phyloP scores from a whole-genome alignment of 2,888 invertebrate species.

The Perizoma flavofasciatum region DNA sequence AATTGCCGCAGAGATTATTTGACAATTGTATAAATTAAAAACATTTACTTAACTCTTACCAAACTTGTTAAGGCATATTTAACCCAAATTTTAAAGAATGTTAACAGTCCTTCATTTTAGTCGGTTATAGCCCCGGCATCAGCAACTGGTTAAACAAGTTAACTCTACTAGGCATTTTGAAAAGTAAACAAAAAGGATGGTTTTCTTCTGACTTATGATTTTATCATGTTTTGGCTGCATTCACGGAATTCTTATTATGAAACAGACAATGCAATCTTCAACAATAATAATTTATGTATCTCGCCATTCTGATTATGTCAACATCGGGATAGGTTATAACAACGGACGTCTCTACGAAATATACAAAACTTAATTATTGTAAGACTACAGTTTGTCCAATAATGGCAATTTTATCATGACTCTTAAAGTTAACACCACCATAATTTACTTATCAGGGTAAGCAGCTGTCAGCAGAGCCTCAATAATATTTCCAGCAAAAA shows the following conservation, averaged over 20 bases:
- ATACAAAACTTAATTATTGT: not conserved
- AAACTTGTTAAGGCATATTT: constrained; percentile 19
- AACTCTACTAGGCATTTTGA: constrained; percentile 47
- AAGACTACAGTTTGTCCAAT: no score
- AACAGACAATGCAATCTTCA: constrained; percentile 20
- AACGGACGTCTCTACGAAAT: no score
- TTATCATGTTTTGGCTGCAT: constrained; percentile 19
- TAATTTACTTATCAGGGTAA: no score
- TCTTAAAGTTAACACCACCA: not conserved
- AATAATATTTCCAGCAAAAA: no score
- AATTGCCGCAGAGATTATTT: constrained; percentile 27
- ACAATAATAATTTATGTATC: constrained; percentile 17
- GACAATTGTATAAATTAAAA: constrained; percentile 6
- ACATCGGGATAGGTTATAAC: constrained; percentile 14
- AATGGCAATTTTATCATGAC: not conserved
- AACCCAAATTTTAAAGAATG: constrained; percentile 28
- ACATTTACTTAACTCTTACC: constrained; percentile 13
- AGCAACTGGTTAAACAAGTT: constrained; percentile 64
- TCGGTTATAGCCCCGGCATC: constrained; percentile 45
- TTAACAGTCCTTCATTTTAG: constrained; percentile 47
- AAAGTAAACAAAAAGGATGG: constrained; percentile 50
- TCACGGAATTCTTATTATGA: constrained; percentile 18
- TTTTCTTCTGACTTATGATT: constrained; percentile 18
- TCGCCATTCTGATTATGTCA: constrained; percentile 26
- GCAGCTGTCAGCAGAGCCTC: no score